These are phyloP conservation scores for Hypothenemus hampei DNA, from an alignment of 1,140 invertebrate genomes.

Conservation along the genomic window DNA sequence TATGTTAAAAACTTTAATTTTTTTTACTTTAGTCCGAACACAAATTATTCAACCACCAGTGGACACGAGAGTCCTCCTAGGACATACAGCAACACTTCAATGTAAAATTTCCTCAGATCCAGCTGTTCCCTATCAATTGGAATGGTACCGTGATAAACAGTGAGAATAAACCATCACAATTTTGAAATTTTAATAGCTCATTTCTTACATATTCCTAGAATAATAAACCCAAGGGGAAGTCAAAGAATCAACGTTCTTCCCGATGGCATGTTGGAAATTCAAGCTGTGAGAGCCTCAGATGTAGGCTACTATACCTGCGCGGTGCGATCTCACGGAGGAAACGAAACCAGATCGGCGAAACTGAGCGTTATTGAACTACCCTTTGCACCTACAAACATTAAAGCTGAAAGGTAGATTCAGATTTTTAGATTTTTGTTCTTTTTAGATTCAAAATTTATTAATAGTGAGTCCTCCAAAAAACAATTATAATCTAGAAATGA, in stretches of 20 bases:
- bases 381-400: conserved; percentile 81
- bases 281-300: conserved; percentile 74
- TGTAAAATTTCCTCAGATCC: conserved; percentile 93
- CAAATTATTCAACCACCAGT: conserved; percentile 89
- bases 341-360: conserved; percentile 79
- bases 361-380: conserved; percentile 91
- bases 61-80: conserved; percentile 81
- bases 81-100: conserved; percentile 83
- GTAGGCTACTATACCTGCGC: conserved; percentile 78
- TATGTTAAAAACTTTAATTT: no score
- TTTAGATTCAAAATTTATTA: not conserved
- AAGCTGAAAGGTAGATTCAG: conserved; percentile 53
- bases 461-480: no score
- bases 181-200: no score
- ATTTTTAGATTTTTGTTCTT: not conserved
- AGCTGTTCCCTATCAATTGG: conserved; percentile 80
- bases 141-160: conserved; percentile 88
- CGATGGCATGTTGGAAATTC: conserved; percentile 76
- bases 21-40: conserved; percentile 67
- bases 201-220: conserved; percentile 42
- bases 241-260: conserved; percentile 64
- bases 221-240: conserved; percentile 59
- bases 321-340: conserved; percentile 82
- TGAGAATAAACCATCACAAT: no score
- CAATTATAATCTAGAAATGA: conserved; percentile 1